Conservation (phyloP, 1,140 invertebrate genomes). For the Coenobita brevimanus region DNA sequence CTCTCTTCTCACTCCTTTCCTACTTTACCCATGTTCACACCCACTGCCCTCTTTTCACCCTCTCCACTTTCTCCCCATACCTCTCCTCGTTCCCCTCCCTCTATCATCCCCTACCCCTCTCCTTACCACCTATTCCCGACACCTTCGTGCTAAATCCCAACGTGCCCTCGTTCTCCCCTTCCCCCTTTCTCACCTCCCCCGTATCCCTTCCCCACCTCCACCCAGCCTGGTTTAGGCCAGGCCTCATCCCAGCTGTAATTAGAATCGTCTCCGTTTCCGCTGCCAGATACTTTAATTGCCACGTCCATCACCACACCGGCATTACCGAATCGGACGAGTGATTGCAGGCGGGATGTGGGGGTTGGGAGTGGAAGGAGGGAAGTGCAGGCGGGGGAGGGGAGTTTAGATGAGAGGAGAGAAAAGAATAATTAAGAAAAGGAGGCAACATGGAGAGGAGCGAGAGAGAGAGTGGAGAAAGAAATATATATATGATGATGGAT, state of each 20-base stretch:
- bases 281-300: conserved; percentile 34
- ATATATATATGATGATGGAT: neutral
- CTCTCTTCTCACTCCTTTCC: neutral
- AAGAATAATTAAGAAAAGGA: neutral
- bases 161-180: neutral
- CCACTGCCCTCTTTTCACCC: neutral
- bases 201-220: neutral
- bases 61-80: neutral
- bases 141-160: neutral
- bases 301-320: conserved; percentile 11
- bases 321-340: neutral
- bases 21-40: neutral
- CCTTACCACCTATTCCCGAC: neutral
- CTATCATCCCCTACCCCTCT: neutral
- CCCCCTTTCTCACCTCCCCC: neutral
- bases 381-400: neutral
- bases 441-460: neutral
- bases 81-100: neutral
- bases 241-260: neutral
- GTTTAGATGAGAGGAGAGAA: neutral
- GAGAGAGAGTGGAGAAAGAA: neutral
- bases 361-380: neutral
- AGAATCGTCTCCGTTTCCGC: neutral
- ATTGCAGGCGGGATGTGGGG: neutral
- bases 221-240: neutral